Percentiles rank a stretch among this genome's conserved stretches.
These are phyloP conservation scores for Mellilla xanthometata DNA, from an alignment of 2,888 invertebrate species.

Conservation along the genomic window DNA sequence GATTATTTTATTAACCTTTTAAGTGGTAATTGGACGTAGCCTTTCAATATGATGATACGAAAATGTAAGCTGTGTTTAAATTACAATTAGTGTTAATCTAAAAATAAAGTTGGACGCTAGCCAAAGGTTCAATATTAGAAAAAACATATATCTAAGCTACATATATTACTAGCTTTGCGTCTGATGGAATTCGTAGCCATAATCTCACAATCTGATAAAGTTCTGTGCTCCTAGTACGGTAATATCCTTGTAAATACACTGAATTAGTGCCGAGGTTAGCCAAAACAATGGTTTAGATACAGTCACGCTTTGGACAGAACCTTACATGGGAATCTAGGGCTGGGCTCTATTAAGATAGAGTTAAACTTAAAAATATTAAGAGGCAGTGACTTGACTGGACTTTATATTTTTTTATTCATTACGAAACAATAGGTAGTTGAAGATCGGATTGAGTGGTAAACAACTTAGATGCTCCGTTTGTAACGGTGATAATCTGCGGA, in stretches of 20 bases:
- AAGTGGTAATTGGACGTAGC: conserved; percentile 36
- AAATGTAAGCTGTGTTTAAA: too few species aligned
- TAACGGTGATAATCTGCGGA: conserved; percentile 2
- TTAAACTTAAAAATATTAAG: conserved; percentile 41
- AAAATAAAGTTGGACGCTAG: too few species aligned
- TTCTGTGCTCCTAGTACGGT: conserved; percentile 3
- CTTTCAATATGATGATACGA: conserved; percentile 20
- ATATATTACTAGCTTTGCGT: too few species aligned
- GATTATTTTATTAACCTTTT: conserved; percentile 39
- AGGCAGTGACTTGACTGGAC: conserved; percentile 2
- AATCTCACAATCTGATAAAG: not conserved
- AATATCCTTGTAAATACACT: conserved; percentile 2
- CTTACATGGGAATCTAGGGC: conserved; percentile 18
- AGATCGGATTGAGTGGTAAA: conserved; percentile 1
- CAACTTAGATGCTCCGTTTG: conserved; percentile 2
- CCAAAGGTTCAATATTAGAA: too few species aligned
- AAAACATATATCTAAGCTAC: too few species aligned
- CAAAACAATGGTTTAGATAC: conserved; percentile 17
- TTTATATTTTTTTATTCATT: conserved; percentile 11
- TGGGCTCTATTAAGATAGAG: conserved; percentile 43
- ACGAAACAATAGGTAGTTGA: conserved; percentile 12
- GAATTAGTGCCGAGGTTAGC: conserved; percentile 2
- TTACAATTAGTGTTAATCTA: too few species aligned
- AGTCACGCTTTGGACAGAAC: conserved; percentile 21
- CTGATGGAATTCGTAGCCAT: too few species aligned